phyloP scores from a whole-genome alignment of 2,113 vertebrate species.

The Steatornis caripensis region DNA sequence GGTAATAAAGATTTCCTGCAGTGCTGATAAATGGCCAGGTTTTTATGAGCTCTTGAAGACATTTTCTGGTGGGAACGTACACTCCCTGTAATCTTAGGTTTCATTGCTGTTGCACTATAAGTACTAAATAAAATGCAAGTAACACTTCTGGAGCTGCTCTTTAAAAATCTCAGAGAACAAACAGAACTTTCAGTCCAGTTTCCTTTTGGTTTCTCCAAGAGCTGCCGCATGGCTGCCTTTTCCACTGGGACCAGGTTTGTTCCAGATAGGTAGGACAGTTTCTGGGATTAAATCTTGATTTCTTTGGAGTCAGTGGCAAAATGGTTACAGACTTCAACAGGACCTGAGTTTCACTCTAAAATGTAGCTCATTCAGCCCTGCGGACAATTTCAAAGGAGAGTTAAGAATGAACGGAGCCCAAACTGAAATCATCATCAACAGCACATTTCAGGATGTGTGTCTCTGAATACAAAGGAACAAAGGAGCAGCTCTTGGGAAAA shows the following conservation, averaged over 20 bases:
- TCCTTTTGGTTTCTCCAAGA: not conserved
- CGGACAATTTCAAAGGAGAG: not conserved
- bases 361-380: not conserved
- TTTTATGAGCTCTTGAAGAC: constrained; percentile 42
- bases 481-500: not conserved
- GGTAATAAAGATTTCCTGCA: constrained; percentile 64
- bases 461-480: not conserved
- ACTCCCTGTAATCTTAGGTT: constrained; percentile 41
- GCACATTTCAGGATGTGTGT: not conserved
- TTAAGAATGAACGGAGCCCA: not conserved
- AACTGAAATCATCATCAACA: not conserved
- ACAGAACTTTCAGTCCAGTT: not conserved
- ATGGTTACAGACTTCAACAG: not conserved
- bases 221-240: not conserved
- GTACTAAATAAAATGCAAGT: constrained; percentile 38
- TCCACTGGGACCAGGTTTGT: not conserved
- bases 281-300: not conserved
- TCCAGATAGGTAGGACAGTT: not conserved
- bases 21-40: constrained; percentile 32
- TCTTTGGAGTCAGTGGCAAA: not conserved
- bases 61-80: constrained; percentile 45
- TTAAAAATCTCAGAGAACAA: constrained; percentile 5
- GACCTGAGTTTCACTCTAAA: not conserved
- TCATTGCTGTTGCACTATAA: constrained; percentile 11
- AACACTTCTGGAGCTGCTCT: not conserved